Percentiles rank a stretch among this genome's conserved stretches.
Conservation (phyloP, 2,888 invertebrate species). For the Torymus texanus region DNA sequence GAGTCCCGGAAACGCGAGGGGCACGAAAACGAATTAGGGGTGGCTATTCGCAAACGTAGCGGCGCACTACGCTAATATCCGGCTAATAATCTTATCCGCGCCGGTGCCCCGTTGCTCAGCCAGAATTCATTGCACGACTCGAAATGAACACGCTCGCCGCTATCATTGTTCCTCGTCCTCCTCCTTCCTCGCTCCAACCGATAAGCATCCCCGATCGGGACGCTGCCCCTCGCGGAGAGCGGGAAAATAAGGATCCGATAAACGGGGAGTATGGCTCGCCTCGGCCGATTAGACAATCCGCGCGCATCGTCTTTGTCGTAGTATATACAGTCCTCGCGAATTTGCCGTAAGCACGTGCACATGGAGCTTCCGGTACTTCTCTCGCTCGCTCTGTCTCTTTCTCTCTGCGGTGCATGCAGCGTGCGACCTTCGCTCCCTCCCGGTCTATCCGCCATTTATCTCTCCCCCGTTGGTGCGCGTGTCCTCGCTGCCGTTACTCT, state of each 20-base stretch:
- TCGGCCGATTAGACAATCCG: conserved; percentile 20
- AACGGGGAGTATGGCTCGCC: neutral
- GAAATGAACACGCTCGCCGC: neutral
- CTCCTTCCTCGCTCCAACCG: neutral
- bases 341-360: neutral
- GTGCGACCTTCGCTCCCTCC: conserved; percentile 39
- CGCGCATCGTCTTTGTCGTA: neutral
- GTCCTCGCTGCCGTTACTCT: conserved; percentile 29
- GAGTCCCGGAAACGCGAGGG: too few relatives aligned
- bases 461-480: neutral
- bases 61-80: conserved; percentile 25
- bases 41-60: too few relatives aligned
- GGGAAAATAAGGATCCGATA: neutral
- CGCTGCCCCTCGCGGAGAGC: neutral
- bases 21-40: too few relatives aligned
- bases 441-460: conserved; percentile 8
- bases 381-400: too few relatives aligned
- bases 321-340: neutral
- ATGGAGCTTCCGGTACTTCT: conserved; percentile 6
- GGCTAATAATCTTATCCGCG: conserved; percentile 34
- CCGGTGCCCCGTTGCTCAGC: neutral
- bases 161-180: conserved; percentile 21
- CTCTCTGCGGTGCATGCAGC: too few relatives aligned
- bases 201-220: conserved; percentile 24
- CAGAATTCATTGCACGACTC: conserved; percentile 24